phyloP scores from a whole-genome alignment of 2,888 invertebrate species.

The Ornithoptera alexandrae region DNA sequence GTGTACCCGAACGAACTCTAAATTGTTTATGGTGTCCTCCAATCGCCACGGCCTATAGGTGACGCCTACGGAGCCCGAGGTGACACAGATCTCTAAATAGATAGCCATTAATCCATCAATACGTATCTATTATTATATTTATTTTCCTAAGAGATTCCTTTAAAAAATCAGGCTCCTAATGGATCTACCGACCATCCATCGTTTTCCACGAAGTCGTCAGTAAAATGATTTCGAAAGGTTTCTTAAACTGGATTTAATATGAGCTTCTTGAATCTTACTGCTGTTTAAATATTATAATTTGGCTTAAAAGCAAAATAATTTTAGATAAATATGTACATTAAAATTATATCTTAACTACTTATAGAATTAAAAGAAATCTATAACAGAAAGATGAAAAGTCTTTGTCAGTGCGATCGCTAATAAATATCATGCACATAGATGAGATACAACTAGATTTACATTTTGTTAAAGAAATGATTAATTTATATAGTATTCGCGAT shows the following conservation, averaged over 20 bases:
- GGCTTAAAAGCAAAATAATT: too few species aligned
- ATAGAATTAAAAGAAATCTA: too few species aligned
- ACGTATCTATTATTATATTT: background rate
- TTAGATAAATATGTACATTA: too few species aligned
- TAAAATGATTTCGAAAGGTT: background rate
- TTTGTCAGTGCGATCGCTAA: background rate
- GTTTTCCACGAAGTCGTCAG: background rate
- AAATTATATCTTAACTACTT: too few species aligned
- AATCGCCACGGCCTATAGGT: background rate
- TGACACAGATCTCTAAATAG: conserved; percentile 23
- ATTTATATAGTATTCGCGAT: background rate
- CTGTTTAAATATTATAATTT: background rate
- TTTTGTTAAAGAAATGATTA: background rate
- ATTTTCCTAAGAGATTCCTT: too few species aligned
- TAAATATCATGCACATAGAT: background rate
- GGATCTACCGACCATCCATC: background rate
- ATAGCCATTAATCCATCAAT: conserved; percentile 12
- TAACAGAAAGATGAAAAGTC: background rate
- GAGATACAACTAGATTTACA: background rate
- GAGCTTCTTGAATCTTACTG: background rate
- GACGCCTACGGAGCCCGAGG: conserved; percentile 7
- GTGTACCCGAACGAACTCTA: conserved; percentile 5
- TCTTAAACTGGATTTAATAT: background rate
- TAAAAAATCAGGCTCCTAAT: background rate
- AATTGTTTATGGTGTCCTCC: conserved; percentile 18